Percentiles rank a stretch among this genome's conserved stretches.
Evolutionary conservation across 2,797 vertebrate species (phyloP).

Genomic region (Buphagus erythrorhynchus): DNA sequence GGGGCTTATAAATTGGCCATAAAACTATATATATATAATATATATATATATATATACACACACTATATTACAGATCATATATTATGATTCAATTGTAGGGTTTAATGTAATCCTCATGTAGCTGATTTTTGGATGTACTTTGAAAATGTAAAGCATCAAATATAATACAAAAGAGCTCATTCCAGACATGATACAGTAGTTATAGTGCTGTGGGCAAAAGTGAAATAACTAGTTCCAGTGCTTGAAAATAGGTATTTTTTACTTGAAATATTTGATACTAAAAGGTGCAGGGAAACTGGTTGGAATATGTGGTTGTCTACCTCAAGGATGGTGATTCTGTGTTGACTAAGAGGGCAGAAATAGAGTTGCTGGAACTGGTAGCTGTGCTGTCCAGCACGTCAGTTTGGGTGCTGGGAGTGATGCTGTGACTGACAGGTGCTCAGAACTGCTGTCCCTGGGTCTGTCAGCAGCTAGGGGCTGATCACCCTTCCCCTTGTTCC

Average conservation of each 20-base stretch:
- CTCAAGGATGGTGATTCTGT: constrained; percentile 35
- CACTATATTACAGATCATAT: not conserved
- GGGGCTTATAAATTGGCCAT: constrained; percentile 59
- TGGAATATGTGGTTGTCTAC: constrained; percentile 47
- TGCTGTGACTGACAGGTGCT: not conserved
- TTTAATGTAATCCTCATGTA: constrained; percentile 51
- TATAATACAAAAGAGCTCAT: constrained; percentile 7
- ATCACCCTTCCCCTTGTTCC: not conserved
- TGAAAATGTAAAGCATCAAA: constrained; percentile 29
- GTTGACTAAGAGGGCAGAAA: not conserved
- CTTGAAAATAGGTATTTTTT: constrained; percentile 24
- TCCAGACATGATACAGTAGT: not conserved
- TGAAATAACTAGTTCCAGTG: constrained; percentile 1
- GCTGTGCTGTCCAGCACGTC: not conserved
- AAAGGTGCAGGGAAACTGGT: constrained; percentile 31
- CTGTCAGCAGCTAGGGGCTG: not conserved
- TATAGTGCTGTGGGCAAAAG: not conserved
- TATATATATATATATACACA: not conserved
- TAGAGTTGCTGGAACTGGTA: not conserved
- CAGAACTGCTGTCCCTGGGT: not conserved
- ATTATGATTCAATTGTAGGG: constrained; percentile 1
- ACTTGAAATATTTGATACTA: constrained; percentile 51
- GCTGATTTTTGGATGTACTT: constrained; percentile 29
- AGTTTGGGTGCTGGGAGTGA: not conserved
- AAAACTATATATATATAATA: constrained; percentile 27